Conservation (phyloP, 35 echinoderm and acorn worm species). For the Holothuria glaberrima region DNA sequence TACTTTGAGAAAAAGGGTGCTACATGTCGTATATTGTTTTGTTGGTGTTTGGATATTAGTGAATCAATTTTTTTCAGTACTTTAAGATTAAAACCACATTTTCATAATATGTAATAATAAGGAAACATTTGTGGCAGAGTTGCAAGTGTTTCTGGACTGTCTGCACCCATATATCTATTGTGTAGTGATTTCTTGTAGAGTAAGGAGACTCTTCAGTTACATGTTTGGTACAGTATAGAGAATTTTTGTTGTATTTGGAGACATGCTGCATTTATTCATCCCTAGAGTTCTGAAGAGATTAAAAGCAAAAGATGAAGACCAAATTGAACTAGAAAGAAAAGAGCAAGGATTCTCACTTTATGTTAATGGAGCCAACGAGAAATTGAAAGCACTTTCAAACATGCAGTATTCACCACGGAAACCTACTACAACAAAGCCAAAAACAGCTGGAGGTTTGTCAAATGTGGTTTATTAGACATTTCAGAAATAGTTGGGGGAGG, state of each 20-base stretch:
- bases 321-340: slow-evolving; percentile 86
- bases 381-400: slow-evolving; percentile 16
- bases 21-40: too few relatives aligned
- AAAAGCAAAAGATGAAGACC: slow-evolving; percentile 93
- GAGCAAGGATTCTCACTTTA: slow-evolving; percentile 96
- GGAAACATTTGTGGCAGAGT: too few relatives aligned
- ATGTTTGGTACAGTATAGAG: neutral
- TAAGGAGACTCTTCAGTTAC: too few relatives aligned
- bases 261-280: neutral
- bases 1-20: too few relatives aligned
- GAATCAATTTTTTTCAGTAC: too few relatives aligned
- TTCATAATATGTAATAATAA: too few relatives aligned
- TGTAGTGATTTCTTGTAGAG: too few relatives aligned
- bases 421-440: slow-evolving; percentile 80
- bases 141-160: too few relatives aligned
- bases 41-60: too few relatives aligned
- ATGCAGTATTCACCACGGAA: slow-evolving; percentile 73
- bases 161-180: too few relatives aligned
- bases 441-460: slow-evolving; percentile 92
- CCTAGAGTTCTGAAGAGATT: slow-evolving; percentile 83
- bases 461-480: neutral
- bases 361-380: slow-evolving; percentile 88
- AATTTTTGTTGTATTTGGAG: neutral
- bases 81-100: too few relatives aligned
- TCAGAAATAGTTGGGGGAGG: neutral